These are phyloP conservation scores for Drosophila tripunctata DNA, from an alignment of 2,888 invertebrate species.

Conservation along the genomic window DNA sequence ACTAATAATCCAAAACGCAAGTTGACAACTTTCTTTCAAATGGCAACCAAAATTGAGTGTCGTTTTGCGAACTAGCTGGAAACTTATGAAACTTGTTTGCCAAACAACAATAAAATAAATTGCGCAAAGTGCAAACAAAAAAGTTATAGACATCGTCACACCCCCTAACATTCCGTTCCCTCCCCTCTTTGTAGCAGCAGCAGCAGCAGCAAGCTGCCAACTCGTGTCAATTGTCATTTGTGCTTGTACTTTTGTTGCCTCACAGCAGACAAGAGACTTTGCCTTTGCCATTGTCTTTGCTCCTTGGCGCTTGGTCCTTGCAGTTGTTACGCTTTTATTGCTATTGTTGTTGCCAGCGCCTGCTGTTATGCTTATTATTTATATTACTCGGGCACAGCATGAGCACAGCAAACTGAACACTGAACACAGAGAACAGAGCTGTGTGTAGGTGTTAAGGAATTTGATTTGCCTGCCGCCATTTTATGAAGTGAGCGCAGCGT, in stretches of 20 bases:
- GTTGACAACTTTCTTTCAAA: constrained; percentile 63
- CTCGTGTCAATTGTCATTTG: constrained; percentile 75
- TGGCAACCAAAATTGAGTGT: constrained; percentile 71
- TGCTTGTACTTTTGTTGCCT: constrained; percentile 39
- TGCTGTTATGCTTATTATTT: constrained; percentile 71
- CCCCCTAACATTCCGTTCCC: neutral
- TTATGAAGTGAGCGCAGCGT: constrained; percentile 75
- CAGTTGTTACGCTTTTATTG: constrained; percentile 61
- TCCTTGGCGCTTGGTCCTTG: constrained; percentile 23
- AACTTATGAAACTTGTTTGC: constrained; percentile 77
- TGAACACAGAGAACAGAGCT: neutral
- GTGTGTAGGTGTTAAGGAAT: constrained; percentile 59
- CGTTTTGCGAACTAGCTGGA: constrained; percentile 67
- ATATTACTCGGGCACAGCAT: constrained; percentile 59
- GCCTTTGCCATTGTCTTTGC: constrained; percentile 38
- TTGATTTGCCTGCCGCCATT: constrained; percentile 55
- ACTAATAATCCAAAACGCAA: constrained; percentile 66
- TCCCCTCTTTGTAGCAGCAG: neutral
- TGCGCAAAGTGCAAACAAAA: constrained; percentile 68
- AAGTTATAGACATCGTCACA: constrained; percentile 19
- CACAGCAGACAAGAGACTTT: constrained; percentile 8
- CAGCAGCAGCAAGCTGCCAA: constrained; percentile 42
- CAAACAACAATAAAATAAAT: constrained; percentile 80
- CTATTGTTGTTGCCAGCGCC: constrained; percentile 50
- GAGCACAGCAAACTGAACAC: constrained; percentile 7